Percentiles rank a stretch among this genome's conserved stretches.
These are phyloP conservation scores for Sarcophaga peregrina DNA, from an alignment of 1,140 invertebrate genomes.

Conservation along the genomic window DNA sequence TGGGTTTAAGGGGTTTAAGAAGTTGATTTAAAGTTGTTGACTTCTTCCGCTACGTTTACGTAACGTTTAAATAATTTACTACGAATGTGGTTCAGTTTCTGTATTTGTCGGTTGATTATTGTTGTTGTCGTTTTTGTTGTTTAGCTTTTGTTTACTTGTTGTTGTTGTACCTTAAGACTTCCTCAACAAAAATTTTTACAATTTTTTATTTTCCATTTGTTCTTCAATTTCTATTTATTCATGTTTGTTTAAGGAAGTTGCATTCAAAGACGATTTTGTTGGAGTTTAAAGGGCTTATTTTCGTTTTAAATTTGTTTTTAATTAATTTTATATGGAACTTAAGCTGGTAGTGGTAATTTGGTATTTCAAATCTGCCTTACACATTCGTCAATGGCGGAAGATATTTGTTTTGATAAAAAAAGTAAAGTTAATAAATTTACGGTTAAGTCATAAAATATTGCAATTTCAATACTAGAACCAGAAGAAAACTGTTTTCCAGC, in stretches of 20 bases:
- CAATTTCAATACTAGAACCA: too few relatives aligned
- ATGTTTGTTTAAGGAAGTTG: background rate
- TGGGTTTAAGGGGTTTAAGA: background rate
- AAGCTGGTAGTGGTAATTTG: too few relatives aligned
- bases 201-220: background rate
- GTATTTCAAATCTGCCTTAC: too few relatives aligned
- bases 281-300: background rate
- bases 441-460: too few relatives aligned
- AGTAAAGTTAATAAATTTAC: too few relatives aligned
- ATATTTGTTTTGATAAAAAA: too few relatives aligned
- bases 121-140: background rate
- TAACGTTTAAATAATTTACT: slow-evolving; percentile 45
- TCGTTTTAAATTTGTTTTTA: slow-evolving; percentile 5
- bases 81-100: slow-evolving; percentile 33
- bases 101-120: background rate
- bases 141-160: background rate
- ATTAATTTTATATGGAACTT: background rate
- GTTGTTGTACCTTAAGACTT: too few relatives aligned
- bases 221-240: background rate
- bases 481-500: too few relatives aligned
- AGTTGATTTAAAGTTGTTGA: slow-evolving; percentile 43
- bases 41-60: slow-evolving; percentile 39
- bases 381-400: too few relatives aligned
- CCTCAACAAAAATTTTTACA: too few relatives aligned
- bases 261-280: background rate